Conservation (phyloP, 2,113 vertebrate species). For the Gymnarchus niloticus region DNA sequence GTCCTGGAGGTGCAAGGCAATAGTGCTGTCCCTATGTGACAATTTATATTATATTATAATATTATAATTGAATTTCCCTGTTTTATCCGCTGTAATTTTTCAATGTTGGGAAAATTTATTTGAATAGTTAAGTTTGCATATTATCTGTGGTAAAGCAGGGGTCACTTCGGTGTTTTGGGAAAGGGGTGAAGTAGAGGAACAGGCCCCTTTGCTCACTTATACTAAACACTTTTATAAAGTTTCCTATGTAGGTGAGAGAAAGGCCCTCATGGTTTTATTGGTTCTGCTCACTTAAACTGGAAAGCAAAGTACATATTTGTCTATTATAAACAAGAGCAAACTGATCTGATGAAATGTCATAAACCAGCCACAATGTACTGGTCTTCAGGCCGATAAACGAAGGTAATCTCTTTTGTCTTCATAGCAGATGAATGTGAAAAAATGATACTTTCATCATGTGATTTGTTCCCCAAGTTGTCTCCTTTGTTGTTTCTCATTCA, state of each 20-base stretch:
- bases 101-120: not conserved
- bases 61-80: not conserved
- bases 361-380: not conserved
- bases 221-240: too few species aligned
- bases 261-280: not conserved
- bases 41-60: not conserved
- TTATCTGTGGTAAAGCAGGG: not conserved
- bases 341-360: not conserved
- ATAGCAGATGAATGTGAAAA: not conserved
- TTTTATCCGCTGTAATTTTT: not conserved
- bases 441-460: not conserved
- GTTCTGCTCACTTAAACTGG: not conserved
- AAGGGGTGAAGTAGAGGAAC: not conserved
- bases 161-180: not conserved
- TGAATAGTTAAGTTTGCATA: not conserved
- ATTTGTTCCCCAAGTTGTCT: not conserved
- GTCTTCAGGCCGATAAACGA: not conserved
- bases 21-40: not conserved
- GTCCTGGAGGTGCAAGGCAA: too few species aligned
- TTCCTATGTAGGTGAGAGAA: not conserved
- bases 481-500: constrained; percentile 5
- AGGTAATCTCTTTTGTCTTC: not conserved
- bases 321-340: too few species aligned
- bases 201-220: too few species aligned
- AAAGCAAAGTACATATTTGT: not conserved